Percentiles rank a stretch among this genome's conserved stretches.
phyloP scores from a whole-genome alignment of 1,140 invertebrate species.

The Pteromalus puparum region DNA sequence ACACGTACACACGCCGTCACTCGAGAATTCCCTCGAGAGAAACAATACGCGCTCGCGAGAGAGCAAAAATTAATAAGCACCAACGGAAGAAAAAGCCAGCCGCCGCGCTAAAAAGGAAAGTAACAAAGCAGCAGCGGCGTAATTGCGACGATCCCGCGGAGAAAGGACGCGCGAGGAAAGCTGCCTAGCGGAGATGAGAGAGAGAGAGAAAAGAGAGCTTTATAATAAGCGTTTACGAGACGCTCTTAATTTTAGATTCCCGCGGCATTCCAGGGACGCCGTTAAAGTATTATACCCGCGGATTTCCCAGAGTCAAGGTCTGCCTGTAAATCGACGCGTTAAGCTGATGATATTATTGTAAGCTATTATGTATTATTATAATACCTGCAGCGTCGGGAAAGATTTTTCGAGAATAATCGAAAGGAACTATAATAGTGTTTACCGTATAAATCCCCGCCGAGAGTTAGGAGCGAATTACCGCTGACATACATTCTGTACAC shows the following conservation, averaged over 20 bases:
- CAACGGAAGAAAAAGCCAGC: background rate
- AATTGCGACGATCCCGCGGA: slow-evolving; percentile 50
- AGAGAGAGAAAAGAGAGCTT: background rate
- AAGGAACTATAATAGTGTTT: background rate
- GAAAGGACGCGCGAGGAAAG: slow-evolving; percentile 29
- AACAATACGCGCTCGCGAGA: slow-evolving; percentile 33
- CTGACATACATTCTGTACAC: slow-evolving; percentile 8
- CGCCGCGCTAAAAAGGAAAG: slow-evolving; percentile 36
- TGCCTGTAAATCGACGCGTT: no score
- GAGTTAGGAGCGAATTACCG: background rate
- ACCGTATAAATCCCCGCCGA: background rate
- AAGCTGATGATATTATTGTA: no score
- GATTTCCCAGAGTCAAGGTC: no score
- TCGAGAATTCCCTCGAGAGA: background rate
- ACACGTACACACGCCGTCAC: no score
- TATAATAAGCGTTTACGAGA: slow-evolving; percentile 42
- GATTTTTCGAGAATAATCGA: no score
- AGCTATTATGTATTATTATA: no score
- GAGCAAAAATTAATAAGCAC: slow-evolving; percentile 43
- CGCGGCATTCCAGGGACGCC: background rate
- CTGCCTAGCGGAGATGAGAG: background rate
- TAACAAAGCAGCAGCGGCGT: slow-evolving; percentile 35
- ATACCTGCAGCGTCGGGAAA: no score
- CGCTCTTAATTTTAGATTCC: slow-evolving; percentile 64
- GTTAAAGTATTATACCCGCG: no score